Evolutionary conservation across 2,113 vertebrate genomes (phyloP).

Genomic region (Perca fluviatilis): DNA sequence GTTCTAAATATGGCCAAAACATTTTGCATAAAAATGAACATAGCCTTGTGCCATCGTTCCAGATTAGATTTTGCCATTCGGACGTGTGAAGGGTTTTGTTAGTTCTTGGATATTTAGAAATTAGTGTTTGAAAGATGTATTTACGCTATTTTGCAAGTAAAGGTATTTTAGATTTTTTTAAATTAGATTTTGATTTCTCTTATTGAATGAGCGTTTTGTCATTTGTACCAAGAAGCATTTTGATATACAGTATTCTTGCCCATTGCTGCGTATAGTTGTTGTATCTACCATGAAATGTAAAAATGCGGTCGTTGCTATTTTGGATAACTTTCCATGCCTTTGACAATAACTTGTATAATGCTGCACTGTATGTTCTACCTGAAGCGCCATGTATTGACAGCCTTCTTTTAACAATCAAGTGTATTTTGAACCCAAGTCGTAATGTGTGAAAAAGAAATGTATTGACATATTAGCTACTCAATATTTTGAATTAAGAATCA

Average conservation of each 20-base stretch:
- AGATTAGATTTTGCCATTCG: neutral
- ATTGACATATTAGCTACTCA: slow-evolving; percentile 47
- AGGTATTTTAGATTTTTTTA: slow-evolving; percentile 59
- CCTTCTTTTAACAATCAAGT: slow-evolving; percentile 29
- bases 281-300: slow-evolving; percentile 84
- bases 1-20: slow-evolving; percentile 1
- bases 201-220: slow-evolving; percentile 33
- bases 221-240: slow-evolving; percentile 40
- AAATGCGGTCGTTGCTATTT: slow-evolving; percentile 85
- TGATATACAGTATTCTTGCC: slow-evolving; percentile 60
- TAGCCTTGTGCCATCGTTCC: slow-evolving; percentile 15
- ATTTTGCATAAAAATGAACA: slow-evolving; percentile 3
- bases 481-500: slow-evolving; percentile 50
- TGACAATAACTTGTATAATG: slow-evolving; percentile 43
- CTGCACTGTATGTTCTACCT: slow-evolving; percentile 47
- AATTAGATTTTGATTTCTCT: slow-evolving; percentile 49
- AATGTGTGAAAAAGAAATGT: slow-evolving; percentile 44
- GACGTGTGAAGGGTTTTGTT: slow-evolving; percentile 27
- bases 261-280: slow-evolving; percentile 84
- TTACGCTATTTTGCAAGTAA: slow-evolving; percentile 57
- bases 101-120: slow-evolving; percentile 45
- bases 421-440: slow-evolving; percentile 49
- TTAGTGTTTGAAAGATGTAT: slow-evolving; percentile 48
- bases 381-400: slow-evolving; percentile 35
- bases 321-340: slow-evolving; percentile 63